Evolutionary conservation across 1,140 invertebrate genomes (phyloP).

Genomic region (Papilio aristodemus): DNA sequence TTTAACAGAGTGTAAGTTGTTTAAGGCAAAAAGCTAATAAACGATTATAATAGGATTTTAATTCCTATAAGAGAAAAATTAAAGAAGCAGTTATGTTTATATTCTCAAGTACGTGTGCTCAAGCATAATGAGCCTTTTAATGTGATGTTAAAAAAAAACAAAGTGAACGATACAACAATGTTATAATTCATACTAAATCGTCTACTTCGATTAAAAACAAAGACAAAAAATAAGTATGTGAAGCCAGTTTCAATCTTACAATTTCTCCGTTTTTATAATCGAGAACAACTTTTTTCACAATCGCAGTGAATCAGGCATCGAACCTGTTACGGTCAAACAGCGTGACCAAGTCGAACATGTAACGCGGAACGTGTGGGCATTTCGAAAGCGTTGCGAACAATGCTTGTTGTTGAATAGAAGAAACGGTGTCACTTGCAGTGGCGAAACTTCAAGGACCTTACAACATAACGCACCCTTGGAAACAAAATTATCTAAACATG

Average conservation of each 20-base stretch:
- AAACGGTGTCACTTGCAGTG: constrained; percentile 19
- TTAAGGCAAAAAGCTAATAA: too few relatives aligned
- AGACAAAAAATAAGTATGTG: neutral
- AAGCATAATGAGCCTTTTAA: too few relatives aligned
- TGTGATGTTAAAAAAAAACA: too few relatives aligned
- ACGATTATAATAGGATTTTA: too few relatives aligned
- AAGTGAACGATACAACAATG: too few relatives aligned
- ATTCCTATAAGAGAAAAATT: too few relatives aligned
- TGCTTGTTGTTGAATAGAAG: constrained; percentile 13
- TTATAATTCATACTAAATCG: neutral
- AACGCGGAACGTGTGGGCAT: constrained; percentile 25
- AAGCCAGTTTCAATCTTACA: neutral
- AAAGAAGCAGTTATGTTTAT: too few relatives aligned
- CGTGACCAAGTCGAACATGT: constrained; percentile 27
- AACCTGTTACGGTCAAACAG: constrained; percentile 31
- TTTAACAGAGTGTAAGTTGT: too few relatives aligned
- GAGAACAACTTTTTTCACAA: constrained; percentile 27
- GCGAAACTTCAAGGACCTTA: constrained; percentile 9
- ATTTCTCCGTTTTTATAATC: neutral
- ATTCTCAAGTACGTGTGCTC: too few relatives aligned
- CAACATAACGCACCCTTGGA: constrained; percentile 9
- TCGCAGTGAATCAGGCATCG: constrained; percentile 22
- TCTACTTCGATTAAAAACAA: neutral
- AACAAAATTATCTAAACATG: neutral
- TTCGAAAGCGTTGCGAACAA: constrained; percentile 30